A percentile compares a stretch with the other conserved stretches of the same genome.
These are phyloP conservation scores for Sussaba pulchella DNA, from an alignment of 2,888 invertebrate species.

Conservation along the genomic window DNA sequence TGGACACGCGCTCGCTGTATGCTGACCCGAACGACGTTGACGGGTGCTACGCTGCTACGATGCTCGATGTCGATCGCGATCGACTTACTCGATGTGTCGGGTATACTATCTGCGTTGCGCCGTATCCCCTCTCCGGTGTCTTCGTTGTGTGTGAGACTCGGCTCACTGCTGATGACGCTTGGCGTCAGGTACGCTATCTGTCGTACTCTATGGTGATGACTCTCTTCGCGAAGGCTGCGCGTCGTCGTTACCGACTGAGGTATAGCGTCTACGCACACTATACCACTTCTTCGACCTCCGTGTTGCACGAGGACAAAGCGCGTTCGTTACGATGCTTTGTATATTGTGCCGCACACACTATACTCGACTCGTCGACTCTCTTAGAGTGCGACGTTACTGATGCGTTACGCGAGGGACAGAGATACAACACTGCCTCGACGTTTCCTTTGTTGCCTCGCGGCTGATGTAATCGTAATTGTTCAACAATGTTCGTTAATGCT, in stretches of 20 bases:
- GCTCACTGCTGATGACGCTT: background rate
- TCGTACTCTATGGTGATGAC: background rate
- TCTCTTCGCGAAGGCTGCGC: background rate
- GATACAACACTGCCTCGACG: background rate
- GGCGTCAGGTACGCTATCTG: background rate
- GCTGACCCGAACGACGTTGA: constrained; percentile 1
- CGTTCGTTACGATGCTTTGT: constrained; percentile 4
- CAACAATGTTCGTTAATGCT: background rate
- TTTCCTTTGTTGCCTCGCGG: background rate
- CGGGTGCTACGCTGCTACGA: constrained; percentile 2
- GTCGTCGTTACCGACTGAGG: background rate
- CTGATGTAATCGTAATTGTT: background rate
- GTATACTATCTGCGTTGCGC: background rate
- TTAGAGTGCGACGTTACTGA: too few species aligned
- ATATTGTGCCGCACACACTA: constrained; percentile 1
- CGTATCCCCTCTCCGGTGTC: background rate
- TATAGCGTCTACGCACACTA: background rate
- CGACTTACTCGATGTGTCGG: background rate
- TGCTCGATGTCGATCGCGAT: background rate
- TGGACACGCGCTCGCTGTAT: background rate
- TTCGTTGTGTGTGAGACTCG: background rate
- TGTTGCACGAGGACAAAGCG: constrained; percentile 3
- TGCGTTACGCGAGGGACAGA: too few species aligned
- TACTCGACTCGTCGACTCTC: background rate
- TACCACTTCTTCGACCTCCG: background rate